Conservation (phyloP, 2,888 invertebrate species). For the Eupithecia pulchellata region DNA sequence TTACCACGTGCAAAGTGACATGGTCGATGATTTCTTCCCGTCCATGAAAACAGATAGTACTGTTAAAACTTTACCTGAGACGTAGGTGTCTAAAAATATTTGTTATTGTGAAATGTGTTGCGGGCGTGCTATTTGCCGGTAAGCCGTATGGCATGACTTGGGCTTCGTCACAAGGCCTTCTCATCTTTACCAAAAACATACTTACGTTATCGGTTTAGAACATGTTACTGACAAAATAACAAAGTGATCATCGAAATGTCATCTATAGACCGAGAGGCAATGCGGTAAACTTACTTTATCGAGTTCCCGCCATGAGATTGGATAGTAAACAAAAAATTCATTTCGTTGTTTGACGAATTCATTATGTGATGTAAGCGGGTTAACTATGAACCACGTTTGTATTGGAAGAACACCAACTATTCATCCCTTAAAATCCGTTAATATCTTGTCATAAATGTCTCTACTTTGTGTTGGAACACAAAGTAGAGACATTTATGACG, state of each 20-base stretch:
- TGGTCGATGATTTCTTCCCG: constrained; percentile 97
- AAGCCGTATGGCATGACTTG: constrained; percentile 78
- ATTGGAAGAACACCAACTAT: too few relatives aligned
- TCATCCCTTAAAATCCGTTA: too few relatives aligned
- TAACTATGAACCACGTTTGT: too few relatives aligned
- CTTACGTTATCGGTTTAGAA: constrained; percentile 48
- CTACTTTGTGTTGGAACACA: too few relatives aligned
- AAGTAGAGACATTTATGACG: too few relatives aligned
- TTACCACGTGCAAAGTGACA: constrained; percentile 96
- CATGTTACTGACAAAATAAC: constrained; percentile 54
- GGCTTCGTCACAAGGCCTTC: constrained; percentile 63
- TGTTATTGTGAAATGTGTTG: constrained; percentile 54
- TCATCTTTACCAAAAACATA: constrained; percentile 44
- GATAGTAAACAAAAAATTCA: too few relatives aligned
- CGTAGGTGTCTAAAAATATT: constrained; percentile 56
- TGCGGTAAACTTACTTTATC: background rate
- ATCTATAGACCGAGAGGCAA: constrained; percentile 53
- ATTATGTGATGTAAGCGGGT: too few relatives aligned
- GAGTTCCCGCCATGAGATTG: constrained; percentile 4
- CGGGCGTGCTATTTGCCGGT: constrained; percentile 67
- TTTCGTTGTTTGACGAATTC: too few relatives aligned
- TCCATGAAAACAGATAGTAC: constrained; percentile 81
- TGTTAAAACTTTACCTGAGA: constrained; percentile 68
- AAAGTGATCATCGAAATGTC: constrained; percentile 76
- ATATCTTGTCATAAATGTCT: too few relatives aligned